These are phyloP conservation scores for Cyphomyrus plagiostoma DNA, from an alignment of 2,113 vertebrate genomes.

Conservation along the genomic window DNA sequence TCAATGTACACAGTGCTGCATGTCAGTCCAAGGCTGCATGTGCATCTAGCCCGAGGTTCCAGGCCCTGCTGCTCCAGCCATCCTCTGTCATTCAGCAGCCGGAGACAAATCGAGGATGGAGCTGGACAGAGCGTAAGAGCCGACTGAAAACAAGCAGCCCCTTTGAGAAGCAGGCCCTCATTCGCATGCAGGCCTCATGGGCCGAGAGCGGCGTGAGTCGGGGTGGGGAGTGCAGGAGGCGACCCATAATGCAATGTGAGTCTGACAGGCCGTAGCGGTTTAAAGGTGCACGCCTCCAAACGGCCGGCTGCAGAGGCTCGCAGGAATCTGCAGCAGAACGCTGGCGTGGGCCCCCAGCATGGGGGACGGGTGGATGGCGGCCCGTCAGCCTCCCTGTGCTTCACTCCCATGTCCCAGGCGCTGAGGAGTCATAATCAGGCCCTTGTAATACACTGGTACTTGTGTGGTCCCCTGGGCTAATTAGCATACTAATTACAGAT, in stretches of 20 bases:
- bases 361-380: conserved; percentile 21
- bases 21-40: not conserved
- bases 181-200: not conserved
- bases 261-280: not conserved
- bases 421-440: conserved; percentile 75
- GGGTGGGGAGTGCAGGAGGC: not conserved
- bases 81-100: not conserved
- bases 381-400: not conserved
- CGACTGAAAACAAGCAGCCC: not conserved
- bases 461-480: conserved; percentile 88
- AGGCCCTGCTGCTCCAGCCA: not conserved
- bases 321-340: not conserved
- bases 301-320: not conserved
- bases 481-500: conserved; percentile 96
- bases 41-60: not conserved
- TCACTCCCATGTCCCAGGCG: conserved; percentile 37
- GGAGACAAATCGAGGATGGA: not conserved
- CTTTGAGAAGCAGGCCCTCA: not conserved
- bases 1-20: not conserved
- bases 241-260: not conserved
- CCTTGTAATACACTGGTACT: conserved; percentile 96
- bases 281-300: not conserved
- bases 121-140: not conserved
- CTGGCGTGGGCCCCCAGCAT: not conserved
- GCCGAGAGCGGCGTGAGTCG: not conserved